Conservation (phyloP, 2,888 invertebrate species). For the Heliconius ethilla region DNA sequence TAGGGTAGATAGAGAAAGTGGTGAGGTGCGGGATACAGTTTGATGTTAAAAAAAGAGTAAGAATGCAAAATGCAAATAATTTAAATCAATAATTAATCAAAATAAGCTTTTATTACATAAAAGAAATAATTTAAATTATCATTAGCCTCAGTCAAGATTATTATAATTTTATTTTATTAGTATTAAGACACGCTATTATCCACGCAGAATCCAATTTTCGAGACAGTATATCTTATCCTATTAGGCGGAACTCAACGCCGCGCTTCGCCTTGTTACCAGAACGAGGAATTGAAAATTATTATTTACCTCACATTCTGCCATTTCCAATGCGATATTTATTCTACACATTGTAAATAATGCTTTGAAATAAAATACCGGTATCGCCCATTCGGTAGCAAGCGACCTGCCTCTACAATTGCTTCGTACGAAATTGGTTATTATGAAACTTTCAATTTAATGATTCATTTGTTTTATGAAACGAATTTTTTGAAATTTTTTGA, state of each 20-base stretch:
- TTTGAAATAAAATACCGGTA: conserved; percentile 36
- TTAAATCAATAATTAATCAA: too few species aligned
- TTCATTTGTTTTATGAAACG: conserved; percentile 13
- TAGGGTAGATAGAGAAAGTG: not conserved
- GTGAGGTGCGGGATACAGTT: too few species aligned
- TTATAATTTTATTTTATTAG: not conserved
- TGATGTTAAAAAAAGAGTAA: too few species aligned
- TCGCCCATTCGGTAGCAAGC: conserved; percentile 35
- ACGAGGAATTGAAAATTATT: not conserved
- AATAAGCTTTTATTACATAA: too few species aligned
- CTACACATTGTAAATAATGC: conserved; percentile 38
- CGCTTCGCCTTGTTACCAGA: not conserved
- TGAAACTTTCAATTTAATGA: conserved; percentile 32
- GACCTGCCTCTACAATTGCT: conserved; percentile 37
- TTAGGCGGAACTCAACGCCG: not conserved
- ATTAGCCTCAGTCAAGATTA: too few species aligned
- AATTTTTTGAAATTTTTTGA: not conserved
- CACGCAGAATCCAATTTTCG: not conserved
- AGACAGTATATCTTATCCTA: not conserved
- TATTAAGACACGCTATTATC: not conserved
- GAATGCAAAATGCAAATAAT: too few species aligned
- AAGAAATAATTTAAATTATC: too few species aligned
- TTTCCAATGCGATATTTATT: conserved; percentile 14
- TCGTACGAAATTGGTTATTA: conserved; percentile 43
- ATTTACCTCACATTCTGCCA: not conserved